A percentile compares a stretch with the other conserved stretches of the same genome.
These are phyloP conservation scores for Trematomus bernacchii DNA, from an alignment of 2,797 vertebrate species.

Conservation along the genomic window DNA sequence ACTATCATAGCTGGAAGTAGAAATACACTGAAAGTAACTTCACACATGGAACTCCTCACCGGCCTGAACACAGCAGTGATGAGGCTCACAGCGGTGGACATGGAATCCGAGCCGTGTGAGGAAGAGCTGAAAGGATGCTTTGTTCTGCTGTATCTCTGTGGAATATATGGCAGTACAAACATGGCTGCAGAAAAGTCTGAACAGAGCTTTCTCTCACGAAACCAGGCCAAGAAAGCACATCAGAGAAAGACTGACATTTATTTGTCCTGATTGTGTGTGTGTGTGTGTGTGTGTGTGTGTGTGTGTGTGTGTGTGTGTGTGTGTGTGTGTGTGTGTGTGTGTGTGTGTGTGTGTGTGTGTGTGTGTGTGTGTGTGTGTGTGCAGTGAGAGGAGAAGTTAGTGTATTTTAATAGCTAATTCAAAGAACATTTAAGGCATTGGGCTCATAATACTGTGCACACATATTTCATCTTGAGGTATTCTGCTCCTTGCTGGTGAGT, in stretches of 20 bases:
- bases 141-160: slow-evolving; percentile 20
- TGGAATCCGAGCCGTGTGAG: slow-evolving; percentile 17
- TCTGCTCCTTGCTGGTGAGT: slow-evolving; percentile 3
- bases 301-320: slow-evolving; percentile 4
- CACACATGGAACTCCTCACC: neutral
- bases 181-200: slow-evolving; percentile 22
- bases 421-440: slow-evolving; percentile 8
- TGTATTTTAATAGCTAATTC: slow-evolving; percentile 5
- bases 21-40: slow-evolving; percentile 35
- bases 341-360: slow-evolving; percentile 5
- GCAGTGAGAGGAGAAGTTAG: no score
- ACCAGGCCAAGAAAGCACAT: slow-evolving; percentile 26
- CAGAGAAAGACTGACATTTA: neutral
- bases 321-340: slow-evolving; percentile 1
- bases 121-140: slow-evolving; percentile 27
- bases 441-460: slow-evolving; percentile 8
- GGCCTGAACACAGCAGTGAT: slow-evolving; percentile 4
- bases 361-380: slow-evolving; percentile 1
- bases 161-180: slow-evolving; percentile 31
- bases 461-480: slow-evolving; percentile 11
- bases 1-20: slow-evolving; percentile 2
- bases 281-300: slow-evolving; percentile 4
- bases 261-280: neutral
- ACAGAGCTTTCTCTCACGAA: slow-evolving; percentile 1
- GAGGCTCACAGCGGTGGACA: slow-evolving; percentile 1